These are phyloP conservation scores for Callithrix jacchus DNA, from an alignment of 2,113 vertebrate genomes.

Conservation along the genomic window DNA sequence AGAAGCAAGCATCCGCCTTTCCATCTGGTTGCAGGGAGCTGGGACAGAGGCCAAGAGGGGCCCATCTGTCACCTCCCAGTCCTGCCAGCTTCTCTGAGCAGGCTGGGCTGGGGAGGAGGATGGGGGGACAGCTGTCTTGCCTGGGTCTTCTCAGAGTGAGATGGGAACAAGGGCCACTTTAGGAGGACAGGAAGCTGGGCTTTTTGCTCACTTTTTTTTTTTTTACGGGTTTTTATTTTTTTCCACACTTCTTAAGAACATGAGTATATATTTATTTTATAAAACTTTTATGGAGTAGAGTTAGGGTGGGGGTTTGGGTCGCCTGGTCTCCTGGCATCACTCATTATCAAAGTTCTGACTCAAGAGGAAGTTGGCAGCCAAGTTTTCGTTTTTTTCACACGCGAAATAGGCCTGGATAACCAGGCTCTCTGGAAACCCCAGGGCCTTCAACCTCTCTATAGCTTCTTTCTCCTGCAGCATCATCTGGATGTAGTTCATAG, in stretches of 20 bases:
- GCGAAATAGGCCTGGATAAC: slow-evolving; percentile 95
- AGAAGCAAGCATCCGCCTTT: slow-evolving; percentile 63
- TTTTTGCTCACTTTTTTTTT: not conserved
- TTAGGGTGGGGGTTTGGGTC: not conserved
- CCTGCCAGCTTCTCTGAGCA: slow-evolving; percentile 58
- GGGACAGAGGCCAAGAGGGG: slow-evolving; percentile 75
- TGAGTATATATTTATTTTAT: slow-evolving; percentile 83
- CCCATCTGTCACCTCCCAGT: slow-evolving; percentile 67
- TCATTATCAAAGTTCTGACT: slow-evolving; percentile 96
- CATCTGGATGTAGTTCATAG: slow-evolving; percentile 94
- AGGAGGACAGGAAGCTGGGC: slow-evolving; percentile 14
- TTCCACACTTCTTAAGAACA: slow-evolving; percentile 79
- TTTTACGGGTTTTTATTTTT: slow-evolving; percentile 57
- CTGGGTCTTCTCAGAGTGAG: slow-evolving; percentile 52
- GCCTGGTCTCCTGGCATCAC: slow-evolving; percentile 81
- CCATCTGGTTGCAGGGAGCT: slow-evolving; percentile 76
- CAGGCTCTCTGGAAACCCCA: slow-evolving; percentile 93
- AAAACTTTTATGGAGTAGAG: slow-evolving; percentile 74
- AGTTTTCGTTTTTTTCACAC: slow-evolving; percentile 89
- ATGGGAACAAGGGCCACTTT: not conserved
- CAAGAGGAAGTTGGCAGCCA: slow-evolving; percentile 94
- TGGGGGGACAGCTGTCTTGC: slow-evolving; percentile 64
- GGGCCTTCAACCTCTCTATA: slow-evolving; percentile 94
- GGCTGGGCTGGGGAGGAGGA: slow-evolving; percentile 7
- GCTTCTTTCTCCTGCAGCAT: slow-evolving; percentile 96